A percentile compares a stretch with the other conserved stretches of the same genome.
These are phyloP conservation scores for Phthorimaea operculella DNA, from an alignment of 1,140 invertebrate genomes.

Conservation along the genomic window DNA sequence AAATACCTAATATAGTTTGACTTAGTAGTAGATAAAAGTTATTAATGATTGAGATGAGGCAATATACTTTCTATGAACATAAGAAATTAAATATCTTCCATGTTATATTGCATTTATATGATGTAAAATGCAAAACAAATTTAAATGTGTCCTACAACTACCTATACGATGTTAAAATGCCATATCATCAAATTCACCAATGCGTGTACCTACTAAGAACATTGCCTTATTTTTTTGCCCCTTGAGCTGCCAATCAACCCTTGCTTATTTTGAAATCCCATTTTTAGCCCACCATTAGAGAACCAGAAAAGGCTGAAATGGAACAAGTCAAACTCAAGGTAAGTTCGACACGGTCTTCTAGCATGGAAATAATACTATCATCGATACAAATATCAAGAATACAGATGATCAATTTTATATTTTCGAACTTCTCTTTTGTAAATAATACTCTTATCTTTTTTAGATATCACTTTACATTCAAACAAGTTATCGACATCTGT, in stretches of 20 bases:
- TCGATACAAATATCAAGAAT: background rate
- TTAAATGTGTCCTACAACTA: no score
- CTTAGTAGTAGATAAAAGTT: no score
- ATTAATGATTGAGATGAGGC: no score
- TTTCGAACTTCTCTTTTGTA: conserved; percentile 28
- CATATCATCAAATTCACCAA: no score
- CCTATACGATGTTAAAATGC: no score
- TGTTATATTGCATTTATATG: no score
- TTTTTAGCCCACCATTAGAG: conserved; percentile 51
- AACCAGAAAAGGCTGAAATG: conserved; percentile 41
- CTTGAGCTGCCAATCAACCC: conserved; percentile 11
- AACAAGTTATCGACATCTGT: conserved; percentile 18
- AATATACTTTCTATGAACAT: no score
- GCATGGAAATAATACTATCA: conserved; percentile 17
- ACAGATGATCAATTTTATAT: background rate
- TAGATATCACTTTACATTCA: conserved; percentile 14
- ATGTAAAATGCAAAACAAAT: no score
- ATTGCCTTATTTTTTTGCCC: background rate
- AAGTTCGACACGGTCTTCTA: conserved; percentile 22
- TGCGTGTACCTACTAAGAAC: background rate
- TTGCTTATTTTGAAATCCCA: background rate
- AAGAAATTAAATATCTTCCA: no score
- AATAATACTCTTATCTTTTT: conserved; percentile 27
- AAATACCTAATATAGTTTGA: no score
- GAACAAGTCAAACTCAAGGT: conserved; percentile 58